Percentiles rank a stretch among this genome's conserved stretches.
phyloP scores from a whole-genome alignment of 2,797 vertebrate genomes.

The Liparis tanakae region DNA sequence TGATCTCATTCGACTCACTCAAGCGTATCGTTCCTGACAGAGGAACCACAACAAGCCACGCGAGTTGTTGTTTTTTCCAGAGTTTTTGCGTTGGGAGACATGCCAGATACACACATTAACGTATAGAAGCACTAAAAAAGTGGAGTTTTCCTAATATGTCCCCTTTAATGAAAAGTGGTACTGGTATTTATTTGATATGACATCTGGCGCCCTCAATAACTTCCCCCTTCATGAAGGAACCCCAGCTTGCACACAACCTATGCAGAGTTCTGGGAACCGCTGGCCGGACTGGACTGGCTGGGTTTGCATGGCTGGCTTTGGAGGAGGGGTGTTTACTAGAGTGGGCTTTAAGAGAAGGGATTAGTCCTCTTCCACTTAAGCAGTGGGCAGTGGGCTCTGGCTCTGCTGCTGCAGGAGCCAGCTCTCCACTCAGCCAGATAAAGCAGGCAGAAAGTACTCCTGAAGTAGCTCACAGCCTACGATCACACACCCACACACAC shows the following conservation, averaged over 20 bases:
- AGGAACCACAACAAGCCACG: too few relatives aligned
- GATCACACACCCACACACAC: constrained; percentile 27
- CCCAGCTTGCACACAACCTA: constrained; percentile 18
- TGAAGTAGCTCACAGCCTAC: constrained; percentile 54
- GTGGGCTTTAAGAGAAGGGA: constrained; percentile 68
- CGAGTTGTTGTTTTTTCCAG: too few relatives aligned
- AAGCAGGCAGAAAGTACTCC: constrained; percentile 64
- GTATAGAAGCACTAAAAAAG: too few relatives aligned
- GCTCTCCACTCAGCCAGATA: constrained; percentile 67
- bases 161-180: constrained; percentile 42
- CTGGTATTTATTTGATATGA: constrained; percentile 69
- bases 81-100: too few relatives aligned
- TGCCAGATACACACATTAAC: too few relatives aligned
- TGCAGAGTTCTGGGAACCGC: constrained; percentile 26
- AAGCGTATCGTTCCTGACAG: too few relatives aligned
- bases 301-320: constrained; percentile 74
- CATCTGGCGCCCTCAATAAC: constrained; percentile 42
- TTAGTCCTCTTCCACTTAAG: constrained; percentile 77
- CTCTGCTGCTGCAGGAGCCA: constrained; percentile 62
- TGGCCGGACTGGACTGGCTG: constrained; percentile 50
- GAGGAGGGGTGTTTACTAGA: constrained; percentile 73
- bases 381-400: constrained; percentile 62
- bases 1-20: too few relatives aligned
- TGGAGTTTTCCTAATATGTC: too few relatives aligned
- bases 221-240: constrained; percentile 1